Evolutionary conservation across 2,888 invertebrate genomes (phyloP).

Genomic region (Pterobdella sp.): DNA sequence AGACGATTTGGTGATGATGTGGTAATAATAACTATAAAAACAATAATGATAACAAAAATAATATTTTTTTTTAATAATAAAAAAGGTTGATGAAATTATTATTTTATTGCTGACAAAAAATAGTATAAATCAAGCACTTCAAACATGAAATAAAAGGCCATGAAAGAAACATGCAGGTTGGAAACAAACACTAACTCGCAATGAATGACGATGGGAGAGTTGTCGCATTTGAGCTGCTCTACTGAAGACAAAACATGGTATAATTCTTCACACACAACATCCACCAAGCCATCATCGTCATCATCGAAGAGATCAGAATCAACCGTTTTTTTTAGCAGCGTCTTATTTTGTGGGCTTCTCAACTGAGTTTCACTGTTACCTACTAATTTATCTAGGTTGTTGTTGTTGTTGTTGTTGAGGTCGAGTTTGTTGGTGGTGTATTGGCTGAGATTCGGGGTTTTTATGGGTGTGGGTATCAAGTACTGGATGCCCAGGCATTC

Average conservation of each 20-base stretch:
- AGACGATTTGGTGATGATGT: background rate
- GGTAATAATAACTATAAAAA: background rate
- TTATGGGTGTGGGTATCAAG: background rate
- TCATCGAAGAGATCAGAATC: background rate
- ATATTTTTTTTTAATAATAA: too few species aligned
- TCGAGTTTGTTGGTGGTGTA: background rate
- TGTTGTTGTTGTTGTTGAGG: background rate
- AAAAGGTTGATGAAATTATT: too few species aligned
- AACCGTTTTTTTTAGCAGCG: background rate
- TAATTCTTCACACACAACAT: slow-evolving; percentile 2
- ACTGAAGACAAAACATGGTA: background rate
- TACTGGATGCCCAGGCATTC: background rate
- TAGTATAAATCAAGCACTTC: background rate
- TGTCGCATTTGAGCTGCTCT: background rate
- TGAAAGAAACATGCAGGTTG: too few species aligned
- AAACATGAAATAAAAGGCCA: too few species aligned
- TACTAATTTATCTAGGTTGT: background rate
- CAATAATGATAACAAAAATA: background rate
- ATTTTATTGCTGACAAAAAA: too few species aligned
- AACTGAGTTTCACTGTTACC: background rate
- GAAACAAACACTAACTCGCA: slow-evolving; percentile 25
- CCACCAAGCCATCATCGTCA: background rate
- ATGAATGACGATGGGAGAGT: slow-evolving; percentile 18
- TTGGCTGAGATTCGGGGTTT: too few species aligned
- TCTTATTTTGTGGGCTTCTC: background rate